Percentiles rank a stretch among this genome's conserved stretches.
Conservation (phyloP, 2,797 vertebrate species). For the Serranus cabrilla region DNA sequence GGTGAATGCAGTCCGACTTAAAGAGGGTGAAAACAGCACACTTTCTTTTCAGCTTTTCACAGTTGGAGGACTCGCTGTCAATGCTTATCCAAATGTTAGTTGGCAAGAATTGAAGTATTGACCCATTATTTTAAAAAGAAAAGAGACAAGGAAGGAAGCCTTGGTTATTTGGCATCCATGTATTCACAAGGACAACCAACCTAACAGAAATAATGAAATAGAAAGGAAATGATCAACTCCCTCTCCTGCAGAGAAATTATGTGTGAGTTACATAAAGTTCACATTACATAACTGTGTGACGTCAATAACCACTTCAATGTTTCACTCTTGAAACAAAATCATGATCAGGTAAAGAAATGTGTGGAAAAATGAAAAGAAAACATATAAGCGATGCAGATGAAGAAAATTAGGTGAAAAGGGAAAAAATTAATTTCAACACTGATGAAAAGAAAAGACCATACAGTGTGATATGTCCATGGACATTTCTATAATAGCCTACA, state of each 20-base stretch:
- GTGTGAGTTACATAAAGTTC: neutral
- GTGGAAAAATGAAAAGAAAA: neutral
- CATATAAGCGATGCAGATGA: neutral
- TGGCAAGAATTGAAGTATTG: neutral
- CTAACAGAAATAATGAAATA: neutral
- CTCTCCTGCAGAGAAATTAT: neutral
- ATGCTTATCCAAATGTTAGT: constrained; percentile 3
- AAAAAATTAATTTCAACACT: neutral
- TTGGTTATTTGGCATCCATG: neutral
- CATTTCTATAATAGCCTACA: neutral
- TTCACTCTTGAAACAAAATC: neutral
- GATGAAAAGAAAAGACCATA: neutral
- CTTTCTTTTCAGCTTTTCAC: constrained; percentile 1
- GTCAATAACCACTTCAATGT: neutral
- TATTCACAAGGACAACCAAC: neutral
- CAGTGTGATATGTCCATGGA: neutral
- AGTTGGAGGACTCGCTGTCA: neutral
- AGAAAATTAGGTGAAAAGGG: too few species aligned
- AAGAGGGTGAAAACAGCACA: neutral
- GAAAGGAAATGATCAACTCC: neutral
- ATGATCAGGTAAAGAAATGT: neutral
- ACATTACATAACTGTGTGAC: neutral
- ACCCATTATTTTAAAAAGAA: neutral
- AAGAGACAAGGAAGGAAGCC: neutral
- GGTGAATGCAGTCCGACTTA: neutral